Base-by-base conservation (phyloP, 2,888 invertebrate genomes). In the Spodoptera littoralis region DNA sequence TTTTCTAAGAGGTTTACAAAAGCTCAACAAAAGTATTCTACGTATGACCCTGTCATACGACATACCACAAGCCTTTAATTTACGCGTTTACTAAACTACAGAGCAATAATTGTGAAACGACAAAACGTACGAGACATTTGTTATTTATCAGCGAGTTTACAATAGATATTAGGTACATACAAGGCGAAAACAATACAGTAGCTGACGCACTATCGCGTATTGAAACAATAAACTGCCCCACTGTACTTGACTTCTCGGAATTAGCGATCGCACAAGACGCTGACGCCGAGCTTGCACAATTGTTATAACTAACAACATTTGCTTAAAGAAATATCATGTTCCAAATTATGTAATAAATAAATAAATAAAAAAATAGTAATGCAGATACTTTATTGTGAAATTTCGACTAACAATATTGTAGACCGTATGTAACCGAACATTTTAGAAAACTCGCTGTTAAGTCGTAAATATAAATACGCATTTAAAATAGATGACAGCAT, bases 1-100 rank as follows among this genome's bases (percentile, higher is more conserved):
- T 58, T 11, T 44, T 58, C 45, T 13, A 59, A 59, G n/a, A 13
- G 11, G 3, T 13, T 57, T 0, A 49, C 43, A 9, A 24, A 57
- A 27, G 13, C 49, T 12, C 57, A 57, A 57, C 22, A 1, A 4
- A 49, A 57, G 30, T 57, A 22, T 5, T 27, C 42, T 9, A 57
- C 43, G 0, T 57, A 57, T 12, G 43, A 49, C 9, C n/a, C n/a
- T n/a, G n/a, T n/a, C n/a, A n/a, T n/a, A n/a, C n/a, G n/a, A n/a
- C n/a, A n/a, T n/a, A 49, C 4, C 58, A 49, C 18, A 49, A 50
- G 9, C 43, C 50, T 0, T 27, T 57, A 57, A 13, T 13, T 1
- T 48, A 8, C 11, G 56, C 56, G 4, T 48, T 57, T 11, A 22
- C 0, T 11, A 57, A 43, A 30, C 12, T 11, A 12, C 24, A 41